phyloP scores from a whole-genome alignment of 2,113 vertebrate genomes.

The Amblyornis subalaris region DNA sequence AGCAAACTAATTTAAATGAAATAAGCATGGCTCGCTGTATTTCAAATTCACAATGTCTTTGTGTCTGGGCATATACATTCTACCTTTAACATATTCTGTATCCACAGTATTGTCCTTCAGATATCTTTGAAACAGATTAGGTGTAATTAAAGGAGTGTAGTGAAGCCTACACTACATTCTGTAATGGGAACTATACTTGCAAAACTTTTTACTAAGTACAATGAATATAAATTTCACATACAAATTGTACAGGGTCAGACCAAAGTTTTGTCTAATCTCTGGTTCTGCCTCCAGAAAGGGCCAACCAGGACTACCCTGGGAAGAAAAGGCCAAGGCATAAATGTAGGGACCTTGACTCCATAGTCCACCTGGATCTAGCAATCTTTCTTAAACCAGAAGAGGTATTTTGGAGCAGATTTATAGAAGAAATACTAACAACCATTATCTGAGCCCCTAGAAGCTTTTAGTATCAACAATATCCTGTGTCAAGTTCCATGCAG shows the following conservation, averaged over 20 bases:
- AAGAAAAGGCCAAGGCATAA: background rate
- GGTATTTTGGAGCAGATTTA: background rate
- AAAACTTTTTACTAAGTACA: slow-evolving; percentile 9
- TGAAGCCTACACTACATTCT: background rate
- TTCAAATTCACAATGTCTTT: background rate
- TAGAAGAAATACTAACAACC: background rate
- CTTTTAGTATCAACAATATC: background rate
- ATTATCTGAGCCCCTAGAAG: background rate
- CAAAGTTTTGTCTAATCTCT: background rate
- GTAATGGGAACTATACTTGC: background rate
- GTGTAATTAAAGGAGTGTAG: background rate
- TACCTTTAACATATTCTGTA: background rate
- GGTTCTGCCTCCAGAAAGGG: background rate
- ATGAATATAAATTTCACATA: background rate
- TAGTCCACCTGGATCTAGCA: background rate
- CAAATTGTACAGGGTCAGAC: background rate
- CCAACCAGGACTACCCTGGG: background rate
- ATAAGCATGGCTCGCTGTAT: background rate
- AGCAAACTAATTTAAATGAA: slow-evolving; percentile 7
- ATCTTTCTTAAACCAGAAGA: background rate
- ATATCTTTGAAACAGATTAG: background rate
- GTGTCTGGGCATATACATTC: background rate
- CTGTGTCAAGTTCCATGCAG: background rate
- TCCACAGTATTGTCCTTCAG: background rate
- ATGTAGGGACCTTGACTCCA: background rate